Percentiles rank a stretch among this genome's conserved stretches.
These are phyloP conservation scores for Nesoenas mayeri DNA, from an alignment of 2,113 vertebrate genomes.

Conservation along the genomic window DNA sequence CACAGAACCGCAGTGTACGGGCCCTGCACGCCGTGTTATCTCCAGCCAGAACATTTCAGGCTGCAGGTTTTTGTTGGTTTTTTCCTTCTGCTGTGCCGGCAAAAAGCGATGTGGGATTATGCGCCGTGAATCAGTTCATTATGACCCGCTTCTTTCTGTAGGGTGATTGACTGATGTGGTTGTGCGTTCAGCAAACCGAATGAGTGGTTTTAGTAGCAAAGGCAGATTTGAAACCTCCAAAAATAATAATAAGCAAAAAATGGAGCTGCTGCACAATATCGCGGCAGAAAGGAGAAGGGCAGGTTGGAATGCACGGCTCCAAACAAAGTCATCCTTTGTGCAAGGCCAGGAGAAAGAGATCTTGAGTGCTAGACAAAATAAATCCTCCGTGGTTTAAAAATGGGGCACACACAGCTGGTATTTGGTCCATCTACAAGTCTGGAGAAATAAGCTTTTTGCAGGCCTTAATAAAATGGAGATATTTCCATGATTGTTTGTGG, in stretches of 20 bases:
- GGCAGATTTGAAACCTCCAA: background rate
- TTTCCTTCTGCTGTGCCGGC: background rate
- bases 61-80: background rate
- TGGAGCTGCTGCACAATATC: background rate
- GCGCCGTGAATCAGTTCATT: background rate
- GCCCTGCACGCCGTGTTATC: background rate
- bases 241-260: constrained; percentile 14
- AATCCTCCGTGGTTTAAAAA: background rate
- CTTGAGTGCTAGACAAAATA: background rate
- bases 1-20: background rate
- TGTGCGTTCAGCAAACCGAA: background rate
- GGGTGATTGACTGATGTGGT: background rate
- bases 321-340: background rate
- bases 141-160: background rate
- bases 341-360: background rate
- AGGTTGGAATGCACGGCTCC: background rate
- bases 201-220: background rate
- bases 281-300: background rate
- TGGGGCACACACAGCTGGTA: background rate
- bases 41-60: background rate
- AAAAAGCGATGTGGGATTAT: background rate
- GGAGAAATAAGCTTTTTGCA: background rate
- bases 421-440: background rate
- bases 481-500: background rate
- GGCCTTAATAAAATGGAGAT: background rate